Evolutionary conservation across 2,797 vertebrate genomes (phyloP), one percentile per base, ranked within the genome.

Genomic region (Rhinoraja longicauda): DNA sequence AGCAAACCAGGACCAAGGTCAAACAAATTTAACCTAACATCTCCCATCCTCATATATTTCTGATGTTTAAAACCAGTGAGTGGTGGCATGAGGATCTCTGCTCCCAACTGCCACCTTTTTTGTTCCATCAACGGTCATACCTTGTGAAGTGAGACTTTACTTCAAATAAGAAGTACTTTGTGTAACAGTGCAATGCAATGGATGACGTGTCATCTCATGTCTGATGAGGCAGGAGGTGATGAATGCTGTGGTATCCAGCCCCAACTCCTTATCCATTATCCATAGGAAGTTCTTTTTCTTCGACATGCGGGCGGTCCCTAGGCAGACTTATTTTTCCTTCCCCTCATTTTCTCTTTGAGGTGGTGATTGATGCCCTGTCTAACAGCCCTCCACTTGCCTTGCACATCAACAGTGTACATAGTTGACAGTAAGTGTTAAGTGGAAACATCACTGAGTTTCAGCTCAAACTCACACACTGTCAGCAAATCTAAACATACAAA

Each of bases 1-100:
- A 92, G 90, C 90, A 92, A 75, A 53, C 10, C 90, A 73, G 39
- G 24, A 19, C 39, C 90, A 92, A 92, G 90, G 90, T 92, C 90
- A 92, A 53, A 75, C 90, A 75, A 53, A 92, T 57, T n/a, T 29
- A n/a, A 75, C 75, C 53, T 75, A 29, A 75, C 67, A 92, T 73
- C 72, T 75, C 39, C 4, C 90, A 45, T 72, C 90, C 67, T 53
- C 70, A 53, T 75, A 75, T 57, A 75, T 92, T 21, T 45, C 90
- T 73, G 24, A 1, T 26, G 12, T 73, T 84, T 92, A 75, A 57
- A 73, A 75, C 45, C 9, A 92, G 12, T 19, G 39, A 57, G 39
- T 24, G 26, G 17, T 73, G 13, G 70, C 39, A 53, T 92, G 3
- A n/a, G 10, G 24, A 90, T 53, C 9, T 75, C 26, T 75, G 90